Evolutionary conservation across 2,113 vertebrate genomes (phyloP), one percentile per base, ranked within the genome.

Genomic region (Quiscalus mexicanus): DNA sequence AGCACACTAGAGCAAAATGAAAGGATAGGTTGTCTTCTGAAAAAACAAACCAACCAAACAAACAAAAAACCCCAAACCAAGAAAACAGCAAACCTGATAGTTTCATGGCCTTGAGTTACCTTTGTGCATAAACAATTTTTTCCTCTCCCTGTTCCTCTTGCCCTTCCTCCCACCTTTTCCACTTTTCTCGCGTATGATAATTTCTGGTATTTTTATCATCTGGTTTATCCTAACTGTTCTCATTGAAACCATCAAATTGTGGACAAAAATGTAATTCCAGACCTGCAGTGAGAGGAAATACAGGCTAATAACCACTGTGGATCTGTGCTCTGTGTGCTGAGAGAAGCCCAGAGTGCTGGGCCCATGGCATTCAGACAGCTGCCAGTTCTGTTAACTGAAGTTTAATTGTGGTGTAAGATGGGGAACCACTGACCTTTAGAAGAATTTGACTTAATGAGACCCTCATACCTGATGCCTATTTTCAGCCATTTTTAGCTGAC

Each of bases 41-140:
- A 52, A 75, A 65, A 83, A 82, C 70, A 76, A 86, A 68, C 16
- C 69, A 75, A 70, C 64, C 82, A 91, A 91, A 27, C 53, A 91
- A 88, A 64, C 45, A 86, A 77, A 84, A 73, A 80, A 58, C n/a
- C 85, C 68, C 49, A 87, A 71, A 65, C 55, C 45, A 59, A 45
- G 30, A 78, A 91, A 81, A 15, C 63, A 84, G 59, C 68, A 73
- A 91, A 93, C 77, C 77, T 71, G 81, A 68, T 91, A 1, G 4
- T 92, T 90, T 76, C 47, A 20, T 91, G 90, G 67, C 92, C 92
- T 88, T n/a, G 55, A 88, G 79, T 94, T 86, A 94, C 92, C 87
- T 93, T 85, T 94, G 37, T 63, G 64, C 76, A 70, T 85, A 91
- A 95, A 91, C 71, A 91, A 37, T 64, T 90, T 92, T 91, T 74